Evolutionary conservation across 2,113 vertebrate genomes (phyloP).

Genomic region (Todiramphus saurophagus): DNA sequence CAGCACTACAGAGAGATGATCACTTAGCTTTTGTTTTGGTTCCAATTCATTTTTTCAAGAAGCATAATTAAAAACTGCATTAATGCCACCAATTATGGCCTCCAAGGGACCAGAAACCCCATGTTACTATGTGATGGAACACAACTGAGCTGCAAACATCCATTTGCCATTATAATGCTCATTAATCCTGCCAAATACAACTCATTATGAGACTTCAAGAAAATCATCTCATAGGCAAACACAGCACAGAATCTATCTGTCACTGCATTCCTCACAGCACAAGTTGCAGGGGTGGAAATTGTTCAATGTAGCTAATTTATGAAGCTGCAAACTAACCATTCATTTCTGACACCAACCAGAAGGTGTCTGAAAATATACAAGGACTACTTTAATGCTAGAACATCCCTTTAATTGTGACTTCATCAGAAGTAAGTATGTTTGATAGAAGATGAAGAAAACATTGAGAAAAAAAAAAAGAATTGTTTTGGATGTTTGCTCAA

Average conservation of each 20-base stretch:
- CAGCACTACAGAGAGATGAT: conserved; percentile 78
- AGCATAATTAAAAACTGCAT: conserved; percentile 98
- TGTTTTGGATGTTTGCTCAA: background rate
- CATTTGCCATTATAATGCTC: conserved; percentile 95
- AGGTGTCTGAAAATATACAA: conserved; percentile 44
- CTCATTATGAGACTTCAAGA: conserved; percentile 94
- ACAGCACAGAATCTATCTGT: conserved; percentile 90
- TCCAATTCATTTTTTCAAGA: conserved; percentile 90
- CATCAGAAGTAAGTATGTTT: background rate
- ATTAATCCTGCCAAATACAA: conserved; percentile 99
- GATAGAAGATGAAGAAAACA: background rate
- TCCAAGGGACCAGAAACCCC: conserved; percentile 88
- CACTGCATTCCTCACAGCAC: conserved; percentile 77
- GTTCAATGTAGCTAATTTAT: conserved; percentile 72
- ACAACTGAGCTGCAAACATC: conserved; percentile 90
- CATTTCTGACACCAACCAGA: conserved; percentile 57
- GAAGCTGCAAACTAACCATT: conserved; percentile 70
- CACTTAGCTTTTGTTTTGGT: conserved; percentile 87
- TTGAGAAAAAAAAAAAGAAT: background rate
- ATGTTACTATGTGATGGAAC: conserved; percentile 92
- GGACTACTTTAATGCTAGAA: background rate
- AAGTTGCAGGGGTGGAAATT: conserved; percentile 75
- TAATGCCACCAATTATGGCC: conserved; percentile 91
- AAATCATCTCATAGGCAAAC: conserved; percentile 99
- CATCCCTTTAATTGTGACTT: background rate